phyloP scores from a whole-genome alignment of 2,113 vertebrate genomes.

The Athene cunicularia region DNA sequence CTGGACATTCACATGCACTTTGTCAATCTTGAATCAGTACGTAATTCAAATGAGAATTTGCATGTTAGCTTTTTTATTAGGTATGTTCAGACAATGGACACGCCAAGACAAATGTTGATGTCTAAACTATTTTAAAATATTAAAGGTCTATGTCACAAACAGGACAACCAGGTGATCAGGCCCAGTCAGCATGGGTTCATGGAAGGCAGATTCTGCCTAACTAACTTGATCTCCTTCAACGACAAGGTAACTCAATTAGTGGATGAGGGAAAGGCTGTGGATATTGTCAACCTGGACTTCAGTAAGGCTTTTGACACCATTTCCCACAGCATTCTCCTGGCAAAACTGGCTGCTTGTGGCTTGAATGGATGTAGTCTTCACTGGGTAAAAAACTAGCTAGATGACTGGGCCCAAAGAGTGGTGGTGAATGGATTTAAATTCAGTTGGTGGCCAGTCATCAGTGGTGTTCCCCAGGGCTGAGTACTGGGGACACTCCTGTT shows the following conservation, averaged over 20 bases:
- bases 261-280: not conserved
- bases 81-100: not conserved
- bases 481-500: too few relatives aligned
- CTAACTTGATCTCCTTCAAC: not conserved
- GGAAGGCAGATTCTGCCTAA: not conserved
- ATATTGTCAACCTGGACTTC: not conserved
- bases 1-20: not conserved
- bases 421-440: not conserved
- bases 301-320: not conserved
- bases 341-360: not conserved
- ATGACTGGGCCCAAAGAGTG: too few relatives aligned
- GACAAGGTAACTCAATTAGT: not conserved
- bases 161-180: not conserved
- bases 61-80: not conserved
- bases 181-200: not conserved
- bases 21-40: not conserved
- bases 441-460: not conserved
- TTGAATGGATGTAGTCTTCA: fast-evolving
- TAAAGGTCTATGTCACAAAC: fast-evolving
- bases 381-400: not conserved
- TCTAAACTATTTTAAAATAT: not conserved
- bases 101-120: not conserved
- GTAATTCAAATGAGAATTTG: not conserved
- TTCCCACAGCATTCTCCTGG: not conserved
- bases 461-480: not conserved